These are phyloP conservation scores for Camponotus pennsylvanicus DNA, from an alignment of 1,140 invertebrate genomes.

Conservation along the genomic window DNA sequence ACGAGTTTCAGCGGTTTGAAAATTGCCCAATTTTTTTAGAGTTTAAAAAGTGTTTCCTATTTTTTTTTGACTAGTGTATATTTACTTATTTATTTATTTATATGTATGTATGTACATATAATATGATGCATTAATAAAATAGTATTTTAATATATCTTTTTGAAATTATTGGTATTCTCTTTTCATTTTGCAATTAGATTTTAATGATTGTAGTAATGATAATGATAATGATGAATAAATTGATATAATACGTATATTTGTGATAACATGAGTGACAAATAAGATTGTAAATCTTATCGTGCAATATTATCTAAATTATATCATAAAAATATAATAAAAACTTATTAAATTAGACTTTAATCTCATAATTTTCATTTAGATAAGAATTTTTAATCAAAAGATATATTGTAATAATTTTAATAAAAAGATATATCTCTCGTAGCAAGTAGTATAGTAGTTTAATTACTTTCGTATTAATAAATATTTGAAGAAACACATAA, in stretches of 20 bases:
- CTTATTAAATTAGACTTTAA: not conserved
- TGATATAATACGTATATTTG: no score
- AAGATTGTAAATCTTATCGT: not conserved
- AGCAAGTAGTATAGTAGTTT: not conserved
- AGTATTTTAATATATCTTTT: not conserved
- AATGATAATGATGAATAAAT: no score
- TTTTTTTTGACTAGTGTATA: no score
- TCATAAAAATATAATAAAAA: conserved; percentile 8
- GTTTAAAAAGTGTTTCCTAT: no score
- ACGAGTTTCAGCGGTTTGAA: no score
- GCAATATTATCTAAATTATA: not conserved
- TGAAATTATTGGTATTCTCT: not conserved
- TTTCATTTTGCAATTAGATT: not conserved
- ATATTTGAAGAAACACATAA: not conserved
- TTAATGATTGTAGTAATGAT: not conserved
- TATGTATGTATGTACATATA: not conserved
- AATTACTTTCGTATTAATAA: not conserved
- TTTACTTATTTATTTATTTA: not conserved
- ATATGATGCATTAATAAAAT: not conserved
- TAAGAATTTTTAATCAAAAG: not conserved
- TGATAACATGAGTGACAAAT: not conserved
- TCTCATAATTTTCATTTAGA: not conserved
- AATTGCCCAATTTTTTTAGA: no score
- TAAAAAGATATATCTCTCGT: not conserved
- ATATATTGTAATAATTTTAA: not conserved